Conservation (phyloP, 2,888 invertebrate genomes). For the Clivina fossor region DNA sequence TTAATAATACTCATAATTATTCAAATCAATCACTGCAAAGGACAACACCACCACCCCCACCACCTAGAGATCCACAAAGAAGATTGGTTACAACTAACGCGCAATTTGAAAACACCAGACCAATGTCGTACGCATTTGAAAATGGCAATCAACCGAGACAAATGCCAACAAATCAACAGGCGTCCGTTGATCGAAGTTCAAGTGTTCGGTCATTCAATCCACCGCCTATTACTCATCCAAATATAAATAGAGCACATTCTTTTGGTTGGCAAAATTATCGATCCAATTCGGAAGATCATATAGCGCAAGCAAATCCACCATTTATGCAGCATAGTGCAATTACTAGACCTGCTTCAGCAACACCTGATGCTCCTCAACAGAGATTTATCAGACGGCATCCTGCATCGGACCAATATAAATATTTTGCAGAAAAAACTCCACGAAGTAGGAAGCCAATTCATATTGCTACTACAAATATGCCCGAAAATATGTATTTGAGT, state of each 20-base stretch:
- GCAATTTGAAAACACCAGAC: conserved; percentile 52
- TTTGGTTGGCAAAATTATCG: conserved; percentile 45
- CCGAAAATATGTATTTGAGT: conserved; percentile 54
- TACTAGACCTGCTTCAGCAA: conserved; percentile 51
- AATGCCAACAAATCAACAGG: conserved; percentile 44
- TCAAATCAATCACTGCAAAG: conserved; percentile 38
- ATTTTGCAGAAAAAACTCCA: conserved; percentile 72
- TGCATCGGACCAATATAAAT: conserved; percentile 56
- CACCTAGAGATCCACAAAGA: conserved; percentile 74
- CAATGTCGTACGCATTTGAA: conserved; percentile 60
- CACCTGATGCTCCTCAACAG: conserved; percentile 47
- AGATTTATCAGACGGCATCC: conserved; percentile 40
- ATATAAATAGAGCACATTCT: conserved; percentile 39
- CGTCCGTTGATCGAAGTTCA: conserved; percentile 21
- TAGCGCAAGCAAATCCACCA: conserved; percentile 39
- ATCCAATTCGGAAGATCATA: conserved; percentile 51
- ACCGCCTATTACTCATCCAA: conserved; percentile 5
- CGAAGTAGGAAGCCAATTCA: conserved; percentile 73
- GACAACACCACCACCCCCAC: conserved; percentile 71
- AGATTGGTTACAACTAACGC: conserved; percentile 58
- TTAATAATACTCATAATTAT: conserved; percentile 41
- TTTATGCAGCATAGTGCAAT: no score
- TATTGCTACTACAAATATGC: conserved; percentile 54
- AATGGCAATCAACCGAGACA: conserved; percentile 45
- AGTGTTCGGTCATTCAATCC: conserved; percentile 33